Base-by-base conservation (phyloP, 2,888 invertebrate species). In the Euplagia quadripunctaria region DNA sequence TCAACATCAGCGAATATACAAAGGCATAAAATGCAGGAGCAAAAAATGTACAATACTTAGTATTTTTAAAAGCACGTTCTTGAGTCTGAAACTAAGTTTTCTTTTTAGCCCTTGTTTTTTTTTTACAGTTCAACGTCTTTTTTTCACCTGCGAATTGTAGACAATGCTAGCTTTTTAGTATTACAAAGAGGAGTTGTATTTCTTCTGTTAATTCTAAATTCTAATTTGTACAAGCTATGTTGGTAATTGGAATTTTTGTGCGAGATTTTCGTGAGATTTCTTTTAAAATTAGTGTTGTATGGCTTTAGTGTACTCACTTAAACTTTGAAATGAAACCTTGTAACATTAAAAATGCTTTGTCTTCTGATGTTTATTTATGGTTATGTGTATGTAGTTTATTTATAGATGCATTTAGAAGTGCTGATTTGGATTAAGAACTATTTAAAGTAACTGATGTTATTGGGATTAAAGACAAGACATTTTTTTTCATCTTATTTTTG, bases 21-120 rank as follows among this genome's bases (percentile, higher is more conserved):
- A 81, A 81, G 76, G 72, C 42, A 61, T 63, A 72, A 72, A 84
- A 77, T 67, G 64, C 65, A 3, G 9, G 20, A 73, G 66, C 68
- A 77, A 79, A 79, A 78, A 63, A 51, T 55, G 55, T 58, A 20
- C 16, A 42, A 70, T 73, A 14, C 61, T 31, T 61, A 74, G 75
- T 76, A 67, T 76, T 84, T 77, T 79, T 70, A 77, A 31, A 61
- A 79, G 80, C 83, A 85, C 85, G 80, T 81, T 81, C 77, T 43
- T 66, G 31, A 58, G 68, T 49, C 55, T 72, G 64, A 66, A 14
- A 11, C 41, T 66, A 68, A 7, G 64, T 64, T 63, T 73, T 61
- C 58, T 73, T 73, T 82, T 82, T 75, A n/a, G 68, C 17, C n/a
- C 68, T 76, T 85, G 76, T 81, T 79, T 79, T 61, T 79, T 61